Evolutionary conservation across 2,888 invertebrate species (phyloP).

Genomic region (Rotaria sp.): DNA sequence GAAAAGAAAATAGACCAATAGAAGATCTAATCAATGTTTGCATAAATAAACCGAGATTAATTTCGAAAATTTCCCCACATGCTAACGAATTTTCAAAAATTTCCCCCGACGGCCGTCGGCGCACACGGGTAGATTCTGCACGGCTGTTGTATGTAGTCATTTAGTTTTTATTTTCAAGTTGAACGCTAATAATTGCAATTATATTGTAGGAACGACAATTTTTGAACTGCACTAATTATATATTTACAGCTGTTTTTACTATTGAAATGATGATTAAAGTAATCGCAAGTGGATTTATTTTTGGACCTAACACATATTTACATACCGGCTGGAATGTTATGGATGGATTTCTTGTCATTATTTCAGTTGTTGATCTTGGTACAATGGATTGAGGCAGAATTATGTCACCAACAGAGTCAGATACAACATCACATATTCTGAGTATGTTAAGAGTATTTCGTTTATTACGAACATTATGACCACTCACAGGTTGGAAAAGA

Average conservation of each 20-base stretch:
- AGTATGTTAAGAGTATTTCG: constrained; percentile 94
- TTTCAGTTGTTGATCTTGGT: constrained; percentile 93
- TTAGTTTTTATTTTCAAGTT: not conserved
- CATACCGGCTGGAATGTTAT: no score
- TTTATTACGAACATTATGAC: no score
- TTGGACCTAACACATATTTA: constrained; percentile 81
- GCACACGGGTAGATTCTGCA: no score
- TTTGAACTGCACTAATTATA: constrained; percentile 80
- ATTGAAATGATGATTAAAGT: constrained; percentile 96
- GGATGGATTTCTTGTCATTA: constrained; percentile 90
- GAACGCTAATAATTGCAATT: not conserved
- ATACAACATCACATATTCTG: constrained; percentile 75
- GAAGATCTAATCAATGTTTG: no score
- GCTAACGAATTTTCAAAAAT: no score
- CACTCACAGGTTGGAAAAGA: constrained; percentile 61
- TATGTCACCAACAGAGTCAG: not conserved
- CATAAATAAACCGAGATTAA: no score
- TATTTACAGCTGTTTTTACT: constrained; percentile 91
- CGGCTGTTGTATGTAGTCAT: constrained; percentile 48
- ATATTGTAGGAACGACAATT: constrained; percentile 70
- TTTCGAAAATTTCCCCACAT: no score
- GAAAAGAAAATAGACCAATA: no score
- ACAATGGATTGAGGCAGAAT: constrained; percentile 67
- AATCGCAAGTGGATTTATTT: constrained; percentile 86
- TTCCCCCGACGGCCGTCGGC: no score